These are phyloP conservation scores for Xylocopa sonorina DNA, from an alignment of 1,140 invertebrate species.

Conservation along the genomic window DNA sequence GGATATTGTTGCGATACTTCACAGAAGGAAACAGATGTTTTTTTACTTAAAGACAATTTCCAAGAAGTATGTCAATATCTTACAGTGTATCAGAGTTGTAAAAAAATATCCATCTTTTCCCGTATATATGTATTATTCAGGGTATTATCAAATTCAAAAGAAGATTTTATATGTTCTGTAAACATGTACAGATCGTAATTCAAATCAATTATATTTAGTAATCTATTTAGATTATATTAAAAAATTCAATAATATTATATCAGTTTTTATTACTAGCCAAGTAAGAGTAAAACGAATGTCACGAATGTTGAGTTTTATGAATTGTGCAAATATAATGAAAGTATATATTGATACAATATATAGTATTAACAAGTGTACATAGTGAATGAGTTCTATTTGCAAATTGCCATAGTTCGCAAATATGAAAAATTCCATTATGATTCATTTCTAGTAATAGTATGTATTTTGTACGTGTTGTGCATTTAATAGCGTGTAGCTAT, in stretches of 20 bases:
- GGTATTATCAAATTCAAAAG: conserved; percentile 3
- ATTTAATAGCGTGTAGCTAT: background rate
- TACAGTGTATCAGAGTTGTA: conserved; percentile 11
- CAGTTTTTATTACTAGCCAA: background rate
- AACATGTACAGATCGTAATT: conserved; percentile 20
- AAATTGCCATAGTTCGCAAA: background rate
- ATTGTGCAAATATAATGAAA: conserved; percentile 4
- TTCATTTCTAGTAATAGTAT: background rate
- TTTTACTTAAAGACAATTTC: background rate
- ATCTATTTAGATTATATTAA: background rate
- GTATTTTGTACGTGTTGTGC: background rate
- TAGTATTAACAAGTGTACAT: conserved; percentile 41
- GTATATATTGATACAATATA: conserved; percentile 24
- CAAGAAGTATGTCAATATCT: conserved; percentile 4
- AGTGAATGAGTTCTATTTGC: conserved; percentile 3
- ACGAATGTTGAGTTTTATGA: conserved; percentile 1
- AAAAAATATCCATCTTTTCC: background rate
- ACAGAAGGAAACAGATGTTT: background rate
- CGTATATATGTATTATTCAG: background rate
- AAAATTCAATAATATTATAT: conserved; percentile 7
- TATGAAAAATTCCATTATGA: conserved; percentile 4
- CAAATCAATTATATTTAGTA: background rate
- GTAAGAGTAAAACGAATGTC: background rate
- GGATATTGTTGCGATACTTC: background rate
- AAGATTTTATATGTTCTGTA: conserved; percentile 27